A percentile compares a stretch with the other conserved stretches of the same genome.
Conservation (phyloP, 1,140 invertebrate genomes). For the Leptoteleia sp. region DNA sequence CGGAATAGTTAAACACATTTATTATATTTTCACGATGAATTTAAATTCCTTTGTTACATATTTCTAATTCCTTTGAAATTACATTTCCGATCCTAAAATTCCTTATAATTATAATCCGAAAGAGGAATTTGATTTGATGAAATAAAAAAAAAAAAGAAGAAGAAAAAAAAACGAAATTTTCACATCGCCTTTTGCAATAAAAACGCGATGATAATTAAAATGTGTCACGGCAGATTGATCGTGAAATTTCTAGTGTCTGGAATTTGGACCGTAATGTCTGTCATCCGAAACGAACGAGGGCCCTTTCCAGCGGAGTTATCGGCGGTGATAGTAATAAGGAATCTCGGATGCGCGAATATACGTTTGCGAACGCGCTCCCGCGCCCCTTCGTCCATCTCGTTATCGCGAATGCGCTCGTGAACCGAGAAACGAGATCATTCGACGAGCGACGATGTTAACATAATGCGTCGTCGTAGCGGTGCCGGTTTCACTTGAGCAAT, state of each 20-base stretch:
- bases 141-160: no score
- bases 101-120: no score
- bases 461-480: conserved; percentile 27
- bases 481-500: conserved; percentile 25
- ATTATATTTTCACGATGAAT: no score
- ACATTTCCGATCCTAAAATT: no score
- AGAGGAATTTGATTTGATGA: no score
- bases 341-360: conserved; percentile 25
- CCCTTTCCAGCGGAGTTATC: conserved; percentile 23
- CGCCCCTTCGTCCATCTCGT: conserved; percentile 15
- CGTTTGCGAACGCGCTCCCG: neutral
- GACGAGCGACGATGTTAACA: conserved; percentile 22
- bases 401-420: conserved; percentile 40
- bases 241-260: neutral
- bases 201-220: neutral
- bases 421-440: conserved; percentile 29
- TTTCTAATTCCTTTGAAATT: no score
- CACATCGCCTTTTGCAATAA: neutral
- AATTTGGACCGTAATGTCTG: neutral
- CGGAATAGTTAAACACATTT: no score
- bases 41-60: no score
- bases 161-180: no score
- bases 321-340: conserved; percentile 31
- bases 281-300: neutral
- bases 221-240: neutral